Evolutionary conservation across 2,888 invertebrate genomes (phyloP).

Genomic region (Erebia epiphron): DNA sequence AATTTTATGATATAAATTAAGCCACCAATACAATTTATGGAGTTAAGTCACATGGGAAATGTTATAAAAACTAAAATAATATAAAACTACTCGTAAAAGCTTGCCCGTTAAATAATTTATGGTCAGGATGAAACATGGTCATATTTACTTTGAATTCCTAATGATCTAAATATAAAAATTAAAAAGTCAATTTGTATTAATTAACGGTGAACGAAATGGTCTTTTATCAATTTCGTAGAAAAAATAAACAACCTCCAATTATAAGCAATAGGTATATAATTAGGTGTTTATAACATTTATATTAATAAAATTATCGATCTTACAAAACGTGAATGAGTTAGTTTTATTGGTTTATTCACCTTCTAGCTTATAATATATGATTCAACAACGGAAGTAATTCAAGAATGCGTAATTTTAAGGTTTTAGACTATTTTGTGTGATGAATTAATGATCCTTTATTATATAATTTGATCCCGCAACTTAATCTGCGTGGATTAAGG

Average conservation of each 20-base stretch:
- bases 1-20: too few relatives aligned
- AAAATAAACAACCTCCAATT: not conserved
- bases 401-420: not conserved
- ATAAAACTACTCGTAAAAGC: not conserved
- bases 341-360: slow-evolving; percentile 27
- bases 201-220: not conserved
- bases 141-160: slow-evolving; percentile 17
- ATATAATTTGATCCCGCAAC: too few relatives aligned
- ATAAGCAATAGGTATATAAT: not conserved
- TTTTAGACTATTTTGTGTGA: not conserved
- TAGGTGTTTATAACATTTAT: slow-evolving; percentile 5
- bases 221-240: not conserved
- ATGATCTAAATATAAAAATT: slow-evolving; percentile 9
- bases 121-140: slow-evolving; percentile 3
- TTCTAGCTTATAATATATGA: not conserved
- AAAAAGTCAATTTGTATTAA: slow-evolving; percentile 1
- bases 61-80: not conserved
- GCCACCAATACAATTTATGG: not conserved
- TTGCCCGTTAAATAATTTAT: slow-evolving; percentile 6
- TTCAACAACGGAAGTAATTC: not conserved
- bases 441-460: too few relatives aligned
- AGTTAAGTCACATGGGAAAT: not conserved
- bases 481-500: too few relatives aligned
- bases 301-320: not conserved
- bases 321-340: slow-evolving; percentile 3